Base-by-base conservation (phyloP, 2,113 vertebrate species). In the sheep (Ovis aries) region DNA sequence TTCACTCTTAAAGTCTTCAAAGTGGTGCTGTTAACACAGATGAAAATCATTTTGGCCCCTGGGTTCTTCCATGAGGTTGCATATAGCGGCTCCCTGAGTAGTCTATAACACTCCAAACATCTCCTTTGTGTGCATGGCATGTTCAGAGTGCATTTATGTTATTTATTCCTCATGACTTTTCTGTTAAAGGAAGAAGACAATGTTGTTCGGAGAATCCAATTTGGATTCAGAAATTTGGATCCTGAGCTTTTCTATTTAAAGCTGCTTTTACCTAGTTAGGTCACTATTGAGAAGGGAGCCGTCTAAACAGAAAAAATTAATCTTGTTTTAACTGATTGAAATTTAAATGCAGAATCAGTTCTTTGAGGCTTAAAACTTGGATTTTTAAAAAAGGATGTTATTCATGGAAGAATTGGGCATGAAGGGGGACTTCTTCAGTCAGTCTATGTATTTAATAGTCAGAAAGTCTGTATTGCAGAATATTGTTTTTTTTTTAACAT, bases 401-500 rank as follows among this genome's bases (percentile, higher is more conserved):
- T 40, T 89, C 29, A 7, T 94, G 88, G 50, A 84, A 78, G 59
- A 86, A 57, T n/a, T 88, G 52, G 33, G n/a, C 12, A 16, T 77
- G 25, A 81, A 91, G 45, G 50, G 64, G 50, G 48, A 95, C 74
- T 94, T 89, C 67, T 90, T 88, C 27, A 81, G 16, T 85, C 50
- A 36, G 12, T 62, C 36, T 50, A 43, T 88, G 50, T 57, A 83
- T 55, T 50, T 82, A n/a, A 62, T 92, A 71, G 82, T 71, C 40
- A 86, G 67, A 96, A 74, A 87, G 85, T 86, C 53, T 93, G 2
- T 96, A 94, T 50, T 78, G 53, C 29, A 85, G n/a, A 71, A 36
- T 80, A 40, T 36, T 74, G 43, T 74, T 48, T 48, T 48, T 64
- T 40, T 40, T 77, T 43, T 7, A 77, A 23, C 40, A 43, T 27